Conservation (phyloP, 2,888 invertebrate genomes). For the Pasiphila rectangulata region DNA sequence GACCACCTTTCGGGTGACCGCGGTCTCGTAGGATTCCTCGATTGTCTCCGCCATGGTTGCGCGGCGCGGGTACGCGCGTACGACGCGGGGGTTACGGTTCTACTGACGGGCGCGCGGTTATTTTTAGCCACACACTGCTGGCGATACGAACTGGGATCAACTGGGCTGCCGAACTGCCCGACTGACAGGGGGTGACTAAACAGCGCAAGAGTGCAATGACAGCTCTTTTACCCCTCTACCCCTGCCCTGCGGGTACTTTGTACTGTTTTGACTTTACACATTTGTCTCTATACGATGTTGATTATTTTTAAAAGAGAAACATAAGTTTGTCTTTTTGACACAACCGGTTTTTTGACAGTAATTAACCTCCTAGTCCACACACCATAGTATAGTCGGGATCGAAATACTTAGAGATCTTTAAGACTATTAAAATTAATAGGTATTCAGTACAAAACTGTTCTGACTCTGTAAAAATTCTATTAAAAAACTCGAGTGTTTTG, state of each 20-base stretch:
- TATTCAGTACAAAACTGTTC: not conserved
- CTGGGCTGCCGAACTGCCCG: conserved; percentile 15
- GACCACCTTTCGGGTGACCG: conserved; percentile 85
- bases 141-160: conserved; percentile 27
- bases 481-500: conserved; percentile 4
- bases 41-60: conserved; percentile 84
- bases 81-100: conserved; percentile 75
- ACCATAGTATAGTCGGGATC: too few relatives aligned
- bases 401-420: too few relatives aligned
- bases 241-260: not conserved
- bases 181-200: conserved; percentile 18
- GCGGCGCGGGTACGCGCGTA: conserved; percentile 71
- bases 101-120: conserved; percentile 71
- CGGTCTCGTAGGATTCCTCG: conserved; percentile 85
- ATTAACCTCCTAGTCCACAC: too few relatives aligned
- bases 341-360: too few relatives aligned
- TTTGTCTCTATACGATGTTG: too few relatives aligned
- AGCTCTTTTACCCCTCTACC: conserved; percentile 4
- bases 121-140: conserved; percentile 67
- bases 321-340: too few relatives aligned
- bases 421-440: too few relatives aligned
- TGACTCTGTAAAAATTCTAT: too few relatives aligned
- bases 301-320: too few relatives aligned
- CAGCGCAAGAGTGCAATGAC: conserved; percentile 2
- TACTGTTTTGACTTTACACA: not conserved